Evolutionary conservation across 1,140 invertebrate genomes (phyloP).

Genomic region (Cherax quadricarinatus): DNA sequence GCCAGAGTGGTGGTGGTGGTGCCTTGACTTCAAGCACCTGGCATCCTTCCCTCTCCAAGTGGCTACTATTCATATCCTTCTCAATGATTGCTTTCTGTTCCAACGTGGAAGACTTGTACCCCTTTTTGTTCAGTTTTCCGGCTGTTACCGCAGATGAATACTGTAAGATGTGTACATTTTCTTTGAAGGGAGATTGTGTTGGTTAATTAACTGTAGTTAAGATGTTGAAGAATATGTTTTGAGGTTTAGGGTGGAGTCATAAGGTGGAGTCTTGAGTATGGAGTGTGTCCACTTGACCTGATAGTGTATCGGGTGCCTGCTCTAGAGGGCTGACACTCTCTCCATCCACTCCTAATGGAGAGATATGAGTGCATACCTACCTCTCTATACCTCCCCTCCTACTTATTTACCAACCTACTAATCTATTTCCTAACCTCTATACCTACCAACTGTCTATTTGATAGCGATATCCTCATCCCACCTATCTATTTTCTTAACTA

Average conservation of each 20-base stretch:
- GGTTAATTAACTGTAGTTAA: neutral
- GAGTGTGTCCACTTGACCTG: neutral
- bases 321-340: neutral
- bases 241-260: neutral
- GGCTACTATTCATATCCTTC: slow-evolving; percentile 4
- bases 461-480: too few relatives aligned
- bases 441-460: too few relatives aligned
- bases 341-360: neutral
- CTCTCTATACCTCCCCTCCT: too few relatives aligned
- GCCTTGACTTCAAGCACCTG: neutral
- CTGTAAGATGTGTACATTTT: too few relatives aligned
- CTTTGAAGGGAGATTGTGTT: neutral
- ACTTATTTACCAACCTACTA: too few relatives aligned
- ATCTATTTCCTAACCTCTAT: too few relatives aligned
- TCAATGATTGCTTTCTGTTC: neutral
- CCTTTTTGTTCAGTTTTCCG: neutral
- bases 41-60: neutral
- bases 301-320: slow-evolving; percentile 9
- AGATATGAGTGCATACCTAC: neutral
- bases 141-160: neutral
- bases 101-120: neutral
- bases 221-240: neutral
- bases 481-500: too few relatives aligned
- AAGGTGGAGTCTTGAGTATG: neutral
- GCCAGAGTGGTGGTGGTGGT: neutral